Evolutionary conservation across 2,888 invertebrate species (phyloP), one percentile per base, ranked within the genome.

Genomic region (Strigamia crassipes): DNA sequence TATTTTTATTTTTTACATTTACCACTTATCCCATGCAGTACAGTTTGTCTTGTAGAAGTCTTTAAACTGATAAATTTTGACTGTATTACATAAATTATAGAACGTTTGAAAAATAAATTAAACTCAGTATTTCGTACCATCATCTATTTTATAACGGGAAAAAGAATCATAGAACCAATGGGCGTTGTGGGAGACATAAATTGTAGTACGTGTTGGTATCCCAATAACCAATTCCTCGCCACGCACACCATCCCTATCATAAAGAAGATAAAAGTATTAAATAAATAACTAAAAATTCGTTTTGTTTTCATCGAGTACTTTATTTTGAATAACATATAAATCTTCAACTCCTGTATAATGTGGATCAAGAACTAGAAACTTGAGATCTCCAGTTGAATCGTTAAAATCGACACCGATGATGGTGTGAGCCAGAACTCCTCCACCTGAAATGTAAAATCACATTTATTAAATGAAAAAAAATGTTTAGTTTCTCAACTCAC

Each of bases 211-310:
- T 94, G 86, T 93, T 93, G 88, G 95, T 94, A 86, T 94, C 93
- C 99, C 99, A 99, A 89, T 99, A 99, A 83, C 94, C 93, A 2
- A 92, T 90, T 38, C 92, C 92, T 88, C 99, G 99, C 99, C 99
- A 99, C 0, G 94, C 96, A 87, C 99, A 98, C 96, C 97, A 97
- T 8, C 98, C 97, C 90, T 97, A 94, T 83, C 89, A 91, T 84
- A 92, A 34, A 42, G n/a, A 77, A 38, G 9, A 41, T n/a, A 23
- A 23, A 81, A 46, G 31, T n/a, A n/a, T 1, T 15, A 6, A 15
- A 21, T 21, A 77, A 51, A 51, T 51, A 18, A 6, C 10, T 1
- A 51, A n/a, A n/a, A n/a, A n/a, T 18, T 51, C 15, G 51, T 27
- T 6, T 38, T 38, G 1, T 27, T 27, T 27, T 27, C 27, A 27